Evolutionary conservation across 2,113 vertebrate species (phyloP), one percentile per base, ranked within the genome.

Genomic region (Macrotis lagotis): DNA sequence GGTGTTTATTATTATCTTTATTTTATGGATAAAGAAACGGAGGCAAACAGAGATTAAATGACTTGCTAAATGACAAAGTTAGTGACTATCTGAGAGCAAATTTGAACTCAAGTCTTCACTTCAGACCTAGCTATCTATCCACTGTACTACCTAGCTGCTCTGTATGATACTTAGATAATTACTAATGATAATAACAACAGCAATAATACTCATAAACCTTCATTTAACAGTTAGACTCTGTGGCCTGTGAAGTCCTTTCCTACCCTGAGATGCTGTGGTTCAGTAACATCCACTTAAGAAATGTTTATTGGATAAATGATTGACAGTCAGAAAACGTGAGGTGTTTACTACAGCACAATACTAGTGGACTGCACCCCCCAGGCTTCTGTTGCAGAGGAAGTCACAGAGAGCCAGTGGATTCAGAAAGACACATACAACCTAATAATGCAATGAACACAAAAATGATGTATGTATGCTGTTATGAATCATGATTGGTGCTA

Each of bases 351-450:
- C 8, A 37, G 9, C n/a, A 24, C 48, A 2, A 5, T 28, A 89
- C 48, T 25, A 49, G 88, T 89, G 25, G 88, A 25, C 25, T n/a
- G 66, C 19, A 83, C 66, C 66, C 37, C 37, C 47, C 88, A 28
- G 48, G 12, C 47, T 66, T 47, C 50, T 19, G 95, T 91, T 90
- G 55, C 25, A 50, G 92, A 8, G 24, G 24, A 91, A 50, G 49
- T 59, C 50, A 55, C 74, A 7, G 91, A 59, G 28, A 0, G 49
- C 53, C 92, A 3, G 55, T 8, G 48, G 90, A n/a, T 92, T 51
- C 37, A n/a, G 59, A 44, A n/a, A 83, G 66, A 83, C 37, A 26
- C 89, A 96, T 51, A 89, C 91, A 91, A 53, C 89, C 96, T 55
- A 83, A 91, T 22, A 90, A 59, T 37, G 74, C 0, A 22, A 88